These are phyloP conservation scores for Sphenopsis melanotis DNA, from an alignment of 2,797 vertebrate species.

Conservation along the genomic window DNA sequence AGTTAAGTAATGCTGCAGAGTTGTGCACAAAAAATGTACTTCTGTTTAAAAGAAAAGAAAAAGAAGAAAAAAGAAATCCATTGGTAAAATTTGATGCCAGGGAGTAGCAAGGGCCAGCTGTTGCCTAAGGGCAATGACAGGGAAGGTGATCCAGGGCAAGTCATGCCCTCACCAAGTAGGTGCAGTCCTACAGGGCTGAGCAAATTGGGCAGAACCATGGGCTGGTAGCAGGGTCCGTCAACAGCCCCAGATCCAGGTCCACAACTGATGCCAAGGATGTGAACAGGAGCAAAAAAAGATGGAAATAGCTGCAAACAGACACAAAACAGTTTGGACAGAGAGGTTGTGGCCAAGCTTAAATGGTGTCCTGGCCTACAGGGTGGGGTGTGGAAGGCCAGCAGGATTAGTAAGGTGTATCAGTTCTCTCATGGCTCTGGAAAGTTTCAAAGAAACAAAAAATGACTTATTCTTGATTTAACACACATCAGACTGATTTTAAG, in stretches of 20 bases:
- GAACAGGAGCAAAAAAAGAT: neutral
- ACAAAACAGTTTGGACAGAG: neutral
- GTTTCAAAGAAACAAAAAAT: neutral
- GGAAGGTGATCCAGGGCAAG: neutral
- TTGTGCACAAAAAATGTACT: neutral
- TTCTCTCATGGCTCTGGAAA: neutral
- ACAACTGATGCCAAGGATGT: rapidly evolving
- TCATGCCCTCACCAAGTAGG: rapidly evolving
- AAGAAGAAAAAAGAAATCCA: neutral
- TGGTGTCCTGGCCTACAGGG: neutral
- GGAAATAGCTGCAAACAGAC: neutral
- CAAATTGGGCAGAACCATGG: neutral
- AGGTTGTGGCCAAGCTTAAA: neutral
- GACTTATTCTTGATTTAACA: neutral
- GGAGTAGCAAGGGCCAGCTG: neutral
- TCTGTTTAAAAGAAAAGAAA: neutral
- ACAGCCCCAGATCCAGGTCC: neutral
- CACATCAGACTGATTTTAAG: neutral
- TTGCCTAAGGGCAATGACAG: neutral
- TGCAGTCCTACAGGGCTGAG: neutral
- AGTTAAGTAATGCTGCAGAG: neutral
- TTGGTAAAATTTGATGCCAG: neutral
- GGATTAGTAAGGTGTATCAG: neutral
- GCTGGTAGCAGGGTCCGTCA: neutral
- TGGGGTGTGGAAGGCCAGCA: neutral